Conservation (phyloP, 2,113 vertebrate species). For the Porphyrio hochstetteri region DNA sequence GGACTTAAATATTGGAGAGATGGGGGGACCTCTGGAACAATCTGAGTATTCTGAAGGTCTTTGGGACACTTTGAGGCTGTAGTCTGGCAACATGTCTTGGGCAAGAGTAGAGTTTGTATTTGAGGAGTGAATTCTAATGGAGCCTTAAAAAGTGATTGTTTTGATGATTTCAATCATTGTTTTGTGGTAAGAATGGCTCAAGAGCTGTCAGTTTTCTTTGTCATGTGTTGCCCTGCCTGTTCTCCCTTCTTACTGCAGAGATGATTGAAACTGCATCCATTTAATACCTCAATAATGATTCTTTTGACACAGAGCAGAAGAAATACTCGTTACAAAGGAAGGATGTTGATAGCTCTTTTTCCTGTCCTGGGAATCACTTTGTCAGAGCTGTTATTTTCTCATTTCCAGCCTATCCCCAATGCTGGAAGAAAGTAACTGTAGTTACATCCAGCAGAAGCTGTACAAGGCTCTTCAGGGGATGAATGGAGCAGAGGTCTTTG, state of each 20-base stretch:
- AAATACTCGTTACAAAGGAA: background rate
- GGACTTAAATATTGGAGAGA: background rate
- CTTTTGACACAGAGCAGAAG: background rate
- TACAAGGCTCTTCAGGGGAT: slow-evolving; percentile 64
- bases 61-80: background rate
- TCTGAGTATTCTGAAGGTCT: background rate
- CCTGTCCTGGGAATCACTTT: background rate
- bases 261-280: background rate
- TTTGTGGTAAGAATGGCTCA: background rate
- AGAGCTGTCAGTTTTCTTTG: background rate
- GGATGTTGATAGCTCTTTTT: background rate
- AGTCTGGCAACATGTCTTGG: background rate
- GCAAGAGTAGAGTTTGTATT: background rate
- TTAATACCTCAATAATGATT: background rate
- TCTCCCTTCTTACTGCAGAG: background rate
- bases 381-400: background rate
- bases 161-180: background rate
- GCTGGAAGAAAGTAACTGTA: slow-evolving; percentile 43
- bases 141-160: background rate
- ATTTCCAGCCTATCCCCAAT: slow-evolving; percentile 31
- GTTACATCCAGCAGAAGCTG: slow-evolving; percentile 43
- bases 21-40: background rate
- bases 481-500: slow-evolving; percentile 34
- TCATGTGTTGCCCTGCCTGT: background rate
- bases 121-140: background rate